phyloP scores from a whole-genome alignment of 2,113 vertebrate species.

The Ondatra zibethicus region DNA sequence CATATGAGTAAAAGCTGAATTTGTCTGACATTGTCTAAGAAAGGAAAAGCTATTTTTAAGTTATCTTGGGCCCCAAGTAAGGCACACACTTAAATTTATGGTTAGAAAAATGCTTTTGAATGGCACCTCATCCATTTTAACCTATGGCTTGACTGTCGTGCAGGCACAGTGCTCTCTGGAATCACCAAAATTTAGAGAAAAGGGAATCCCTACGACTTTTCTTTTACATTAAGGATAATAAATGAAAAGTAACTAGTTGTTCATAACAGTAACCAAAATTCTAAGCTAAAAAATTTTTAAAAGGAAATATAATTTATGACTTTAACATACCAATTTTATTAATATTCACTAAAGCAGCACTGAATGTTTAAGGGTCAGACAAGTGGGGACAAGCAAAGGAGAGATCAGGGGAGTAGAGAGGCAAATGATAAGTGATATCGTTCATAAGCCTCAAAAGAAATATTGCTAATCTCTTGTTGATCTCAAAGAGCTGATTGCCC shows the following conservation, averaged over 20 bases:
- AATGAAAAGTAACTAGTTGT: background rate
- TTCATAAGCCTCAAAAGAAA: background rate
- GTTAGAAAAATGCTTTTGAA: constrained; percentile 43
- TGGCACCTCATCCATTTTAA: constrained; percentile 41
- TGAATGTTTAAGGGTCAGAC: background rate
- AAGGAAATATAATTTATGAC: constrained; percentile 24
- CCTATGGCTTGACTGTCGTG: background rate
- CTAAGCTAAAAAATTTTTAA: background rate
- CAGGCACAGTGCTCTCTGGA: background rate
- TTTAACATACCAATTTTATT: background rate
- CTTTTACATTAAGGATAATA: background rate
- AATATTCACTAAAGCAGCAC: background rate
- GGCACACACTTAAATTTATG: background rate
- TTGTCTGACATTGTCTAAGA: constrained; percentile 25
- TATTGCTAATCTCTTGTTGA: background rate
- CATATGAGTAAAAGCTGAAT: constrained; percentile 34
- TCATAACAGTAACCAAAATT: constrained; percentile 29
- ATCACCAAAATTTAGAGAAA: constrained; percentile 25
- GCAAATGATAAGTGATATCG: background rate
- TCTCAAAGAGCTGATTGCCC: background rate
- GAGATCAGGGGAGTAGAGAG: no score
- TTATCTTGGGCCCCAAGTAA: background rate
- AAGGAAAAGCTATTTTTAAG: constrained; percentile 27
- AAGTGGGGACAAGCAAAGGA: background rate
- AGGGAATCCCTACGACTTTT: background rate